Base-by-base conservation (phyloP, 2,888 invertebrate genomes). In the Cerastis leucographa region DNA sequence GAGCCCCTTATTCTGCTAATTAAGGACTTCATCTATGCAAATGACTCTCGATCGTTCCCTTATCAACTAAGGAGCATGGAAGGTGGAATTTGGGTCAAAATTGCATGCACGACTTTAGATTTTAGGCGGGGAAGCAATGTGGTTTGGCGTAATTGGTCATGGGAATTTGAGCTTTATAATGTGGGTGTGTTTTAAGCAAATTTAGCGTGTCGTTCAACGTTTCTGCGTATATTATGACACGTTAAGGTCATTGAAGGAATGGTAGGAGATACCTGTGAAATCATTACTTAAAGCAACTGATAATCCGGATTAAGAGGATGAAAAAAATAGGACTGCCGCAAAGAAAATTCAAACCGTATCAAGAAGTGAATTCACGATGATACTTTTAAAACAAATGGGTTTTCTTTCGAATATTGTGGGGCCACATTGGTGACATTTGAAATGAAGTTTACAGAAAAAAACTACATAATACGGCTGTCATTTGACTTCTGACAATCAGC, bases 1-100 rank as follows among this genome's bases (percentile, higher is more conserved):
- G 84, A 46, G 69, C 91, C 92, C 90, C 91, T 91, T 92, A 92
- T 92, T 90, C 93, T 91, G 89, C 94, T 94, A 95, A 95, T 95
- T 94, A 94, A 92, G 92, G 89, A 80, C 80, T 86, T 87, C 89
- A 89, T 90, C 90, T 86, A 89, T 87, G 76, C 70, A 76, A 76
- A 76, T 78, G 35, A 61, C 29, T 44, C 79, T 51, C 17, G 25
- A 69, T 78, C 59, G 59, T 51, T 51, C 49, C 76, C 49, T 69
- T 76, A 76, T 59, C 40, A 78, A 78, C 46, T 59, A 12, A 67
- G 11, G 68, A 49, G 40, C 46, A 66, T 19, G 46, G 14, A 66
- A 42, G 11, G n/a, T 59, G n/a, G 19, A 76, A 61, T 68, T 62
- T 44, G 12, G 42, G 42, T 67, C n/a, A 59, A 78, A 76, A 78